Conservation (phyloP, 2,797 vertebrate species). For the Lacerta bilineata region DNA sequence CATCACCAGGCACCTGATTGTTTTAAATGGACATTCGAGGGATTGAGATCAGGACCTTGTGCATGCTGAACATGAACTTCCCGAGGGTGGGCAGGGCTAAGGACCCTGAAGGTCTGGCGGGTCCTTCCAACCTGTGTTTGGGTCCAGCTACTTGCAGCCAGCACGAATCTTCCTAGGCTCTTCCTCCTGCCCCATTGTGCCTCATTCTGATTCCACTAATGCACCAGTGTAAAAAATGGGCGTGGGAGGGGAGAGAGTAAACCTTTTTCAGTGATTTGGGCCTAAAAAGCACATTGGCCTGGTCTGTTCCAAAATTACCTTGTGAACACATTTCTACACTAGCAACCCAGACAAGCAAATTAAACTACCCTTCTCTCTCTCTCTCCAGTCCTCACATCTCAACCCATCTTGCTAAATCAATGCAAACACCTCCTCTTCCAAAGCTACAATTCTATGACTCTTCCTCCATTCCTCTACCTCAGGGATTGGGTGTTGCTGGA, state of each 20-base stretch:
- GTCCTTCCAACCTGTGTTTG: too few species aligned
- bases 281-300: not conserved
- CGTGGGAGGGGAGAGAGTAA: too few species aligned
- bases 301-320: not conserved
- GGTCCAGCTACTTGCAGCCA: too few species aligned
- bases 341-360: not conserved
- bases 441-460: too few species aligned
- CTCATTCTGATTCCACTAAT: not conserved
- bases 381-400: not conserved
- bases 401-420: not conserved
- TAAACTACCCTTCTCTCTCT: not conserved
- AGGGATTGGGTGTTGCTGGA: not conserved
- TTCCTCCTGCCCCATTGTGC: not conserved
- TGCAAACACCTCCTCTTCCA: not conserved
- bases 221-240: not conserved
- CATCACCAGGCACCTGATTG: too few species aligned
- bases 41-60: too few species aligned
- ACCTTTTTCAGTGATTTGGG: not conserved
- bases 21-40: too few species aligned
- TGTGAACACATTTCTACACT: not conserved
- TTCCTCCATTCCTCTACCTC: not conserved
- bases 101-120: not conserved
- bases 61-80: too few species aligned
- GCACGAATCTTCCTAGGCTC: not conserved
- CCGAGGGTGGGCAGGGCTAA: too few species aligned